phyloP scores from a whole-genome alignment of 2,113 vertebrate genomes.

The Elaphurus davidianus region DNA sequence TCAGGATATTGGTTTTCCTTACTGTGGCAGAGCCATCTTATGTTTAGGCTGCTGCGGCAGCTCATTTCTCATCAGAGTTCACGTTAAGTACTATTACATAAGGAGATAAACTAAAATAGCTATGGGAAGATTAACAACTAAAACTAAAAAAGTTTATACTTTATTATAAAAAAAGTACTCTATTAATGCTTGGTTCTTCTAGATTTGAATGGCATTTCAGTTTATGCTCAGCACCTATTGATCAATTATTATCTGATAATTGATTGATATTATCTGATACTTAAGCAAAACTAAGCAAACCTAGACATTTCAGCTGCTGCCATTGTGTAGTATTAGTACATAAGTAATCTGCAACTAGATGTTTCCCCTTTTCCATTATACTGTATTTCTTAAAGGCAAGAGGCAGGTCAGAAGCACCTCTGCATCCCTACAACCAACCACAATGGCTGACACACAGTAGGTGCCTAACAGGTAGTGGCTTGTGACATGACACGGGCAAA shows the following conservation, averaged over 20 bases:
- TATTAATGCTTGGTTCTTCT: not conserved
- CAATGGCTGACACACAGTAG: not conserved
- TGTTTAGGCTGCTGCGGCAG: not conserved
- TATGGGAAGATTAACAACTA: not conserved
- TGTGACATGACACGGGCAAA: not conserved
- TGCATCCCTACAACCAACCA: not conserved
- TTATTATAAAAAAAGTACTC: not conserved
- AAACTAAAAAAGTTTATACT: not conserved
- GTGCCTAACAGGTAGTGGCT: not conserved
- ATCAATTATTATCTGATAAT: not conserved
- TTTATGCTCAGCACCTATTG: not conserved
- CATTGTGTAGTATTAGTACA: not conserved
- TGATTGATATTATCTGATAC: not conserved
- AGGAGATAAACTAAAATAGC: not conserved
- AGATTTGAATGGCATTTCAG: not conserved
- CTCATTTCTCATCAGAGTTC: not conserved
- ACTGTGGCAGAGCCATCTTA: not conserved
- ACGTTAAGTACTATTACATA: not conserved
- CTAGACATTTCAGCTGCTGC: not conserved
- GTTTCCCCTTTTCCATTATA: not conserved
- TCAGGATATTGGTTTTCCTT: not conserved
- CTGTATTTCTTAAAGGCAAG: not conserved
- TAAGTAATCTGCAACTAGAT: not conserved
- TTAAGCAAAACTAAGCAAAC: conserved; percentile 12
- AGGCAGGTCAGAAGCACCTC: not conserved